Evolutionary conservation across 53 echinoderm and acorn worm genomes (phyloP), one percentile per base, ranked within the genome.

Genomic region (Arbacia lixula): DNA sequence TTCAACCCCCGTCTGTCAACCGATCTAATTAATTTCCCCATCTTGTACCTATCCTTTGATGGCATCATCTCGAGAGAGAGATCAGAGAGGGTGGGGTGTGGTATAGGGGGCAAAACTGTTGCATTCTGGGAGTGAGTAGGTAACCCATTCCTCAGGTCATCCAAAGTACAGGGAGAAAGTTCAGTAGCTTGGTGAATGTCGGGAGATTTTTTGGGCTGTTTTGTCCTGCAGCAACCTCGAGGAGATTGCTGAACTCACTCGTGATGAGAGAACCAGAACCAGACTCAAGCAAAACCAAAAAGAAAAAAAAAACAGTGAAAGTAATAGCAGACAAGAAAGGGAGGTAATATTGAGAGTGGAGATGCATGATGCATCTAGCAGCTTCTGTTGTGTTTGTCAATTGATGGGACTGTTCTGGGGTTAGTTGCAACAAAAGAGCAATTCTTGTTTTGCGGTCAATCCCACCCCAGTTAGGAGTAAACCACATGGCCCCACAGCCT

Each of bases 391-490:
- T 81, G 64, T 31, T 81, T 42, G 64, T 81, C 82, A 81, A 81
- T 81, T 81, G 82, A 35, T 16, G 62, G 43, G 41, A 64, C 51
- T 81, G 82, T 64, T 63, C 3, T 46, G 30, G 82, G 82, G 82
- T 49, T 81, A 81, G 62, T 64, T 52, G 32, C 34, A 49, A 81
- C 82, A 81, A 81, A 79, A 81, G 82, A 62, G 82, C 82, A 81
- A 81, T 81, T 81, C 82, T 81, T 81, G 82, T 81, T 81, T 64
- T 81, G 82, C 50, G 82, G 82, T 81, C 32, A 40, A 81, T 74
- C 34, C 74, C 74, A 74, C 51, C 74, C 74, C 74, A 22, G 24
- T 51, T 74, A 51, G 28, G 69, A 33, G 19, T 32, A 32, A 66
- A 66, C 39, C 21, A 66, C 72, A 42, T 46, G 72, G 26, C 72